Evolutionary conservation across 2,888 invertebrate genomes (phyloP).

Genomic region (Cosmorhoe ocellata): DNA sequence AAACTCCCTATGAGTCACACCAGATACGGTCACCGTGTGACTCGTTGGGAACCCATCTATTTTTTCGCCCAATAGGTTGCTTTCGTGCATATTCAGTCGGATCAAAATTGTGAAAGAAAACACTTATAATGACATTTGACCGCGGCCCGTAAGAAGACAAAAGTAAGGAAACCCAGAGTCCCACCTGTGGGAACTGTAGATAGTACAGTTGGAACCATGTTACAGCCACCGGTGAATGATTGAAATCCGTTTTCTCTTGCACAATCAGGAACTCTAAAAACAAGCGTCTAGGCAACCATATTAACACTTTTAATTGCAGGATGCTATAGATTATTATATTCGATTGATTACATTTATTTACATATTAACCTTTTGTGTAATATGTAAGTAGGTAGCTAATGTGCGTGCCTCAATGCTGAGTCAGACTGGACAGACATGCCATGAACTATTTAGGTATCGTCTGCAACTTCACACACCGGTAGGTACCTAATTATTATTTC

Average conservation of each 20-base stretch:
- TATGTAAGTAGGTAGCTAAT: not conserved
- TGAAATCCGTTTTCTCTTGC: conserved; percentile 1
- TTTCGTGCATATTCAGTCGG: too few species aligned
- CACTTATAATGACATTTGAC: too few species aligned
- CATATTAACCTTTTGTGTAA: not conserved
- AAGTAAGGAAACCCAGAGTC: too few species aligned
- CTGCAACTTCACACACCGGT: not conserved
- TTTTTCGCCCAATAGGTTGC: too few species aligned
- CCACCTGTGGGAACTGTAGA: too few species aligned
- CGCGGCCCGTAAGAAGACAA: too few species aligned
- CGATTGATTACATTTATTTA: not conserved
- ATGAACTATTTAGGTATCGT: not conserved
- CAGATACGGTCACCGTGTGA: too few species aligned
- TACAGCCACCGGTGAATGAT: not conserved
- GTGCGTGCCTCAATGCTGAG: not conserved
- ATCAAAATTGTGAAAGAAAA: too few species aligned
- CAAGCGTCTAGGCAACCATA: not conserved
- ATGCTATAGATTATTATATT: not conserved
- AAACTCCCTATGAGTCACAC: too few species aligned
- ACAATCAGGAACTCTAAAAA: conserved; percentile 2
- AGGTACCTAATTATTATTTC: too few species aligned
- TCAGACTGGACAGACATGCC: conserved; percentile 4
- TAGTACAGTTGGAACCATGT: not conserved
- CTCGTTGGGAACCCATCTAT: too few species aligned
- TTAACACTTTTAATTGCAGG: conserved; percentile 6